A percentile compares a stretch with the other conserved stretches of the same genome.
phyloP scores from a whole-genome alignment of 2,888 invertebrate species.

The Lucinisca nassula region DNA sequence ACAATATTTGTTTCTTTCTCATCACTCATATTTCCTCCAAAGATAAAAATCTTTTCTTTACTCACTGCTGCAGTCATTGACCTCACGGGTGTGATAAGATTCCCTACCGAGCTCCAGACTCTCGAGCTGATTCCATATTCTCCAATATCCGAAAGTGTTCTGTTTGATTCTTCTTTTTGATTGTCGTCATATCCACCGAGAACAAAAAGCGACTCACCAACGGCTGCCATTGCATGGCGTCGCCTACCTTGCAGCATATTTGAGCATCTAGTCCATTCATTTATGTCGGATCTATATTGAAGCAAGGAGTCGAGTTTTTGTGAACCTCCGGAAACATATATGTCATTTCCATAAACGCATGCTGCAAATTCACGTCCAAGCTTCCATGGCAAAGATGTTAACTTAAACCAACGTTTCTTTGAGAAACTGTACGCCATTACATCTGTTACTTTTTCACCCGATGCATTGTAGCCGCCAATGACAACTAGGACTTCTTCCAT shows the following conservation, averaged over 20 bases:
- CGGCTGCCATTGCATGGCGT: conserved; percentile 78
- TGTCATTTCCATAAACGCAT: conserved; percentile 77
- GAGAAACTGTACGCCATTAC: conserved; percentile 76
- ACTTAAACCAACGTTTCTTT: conserved; percentile 72
- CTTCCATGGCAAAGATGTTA: conserved; percentile 72
- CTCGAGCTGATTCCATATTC: conserved; percentile 75
- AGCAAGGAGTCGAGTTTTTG: conserved; percentile 73
- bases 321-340: conserved; percentile 78
- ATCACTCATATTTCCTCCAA: conserved; percentile 74
- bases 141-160: conserved; percentile 72
- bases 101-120: conserved; percentile 69
- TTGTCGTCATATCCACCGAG: conserved; percentile 80
- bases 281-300: conserved; percentile 74
- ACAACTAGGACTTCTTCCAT: conserved; percentile 77
- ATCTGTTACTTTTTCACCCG: conserved; percentile 75
- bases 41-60: conserved; percentile 78
- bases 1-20: conserved; percentile 77
- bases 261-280: conserved; percentile 76
- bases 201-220: conserved; percentile 75
- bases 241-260: conserved; percentile 74
- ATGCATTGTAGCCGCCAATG: conserved; percentile 75
- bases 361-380: conserved; percentile 76
- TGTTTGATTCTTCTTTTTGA: conserved; percentile 71
- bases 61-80: conserved; percentile 76
- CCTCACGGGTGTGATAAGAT: conserved; percentile 69